Percentiles rank a stretch among this genome's conserved stretches.
Conservation (phyloP, 2,113 vertebrate genomes). For the Nycticorax nycticorax region DNA sequence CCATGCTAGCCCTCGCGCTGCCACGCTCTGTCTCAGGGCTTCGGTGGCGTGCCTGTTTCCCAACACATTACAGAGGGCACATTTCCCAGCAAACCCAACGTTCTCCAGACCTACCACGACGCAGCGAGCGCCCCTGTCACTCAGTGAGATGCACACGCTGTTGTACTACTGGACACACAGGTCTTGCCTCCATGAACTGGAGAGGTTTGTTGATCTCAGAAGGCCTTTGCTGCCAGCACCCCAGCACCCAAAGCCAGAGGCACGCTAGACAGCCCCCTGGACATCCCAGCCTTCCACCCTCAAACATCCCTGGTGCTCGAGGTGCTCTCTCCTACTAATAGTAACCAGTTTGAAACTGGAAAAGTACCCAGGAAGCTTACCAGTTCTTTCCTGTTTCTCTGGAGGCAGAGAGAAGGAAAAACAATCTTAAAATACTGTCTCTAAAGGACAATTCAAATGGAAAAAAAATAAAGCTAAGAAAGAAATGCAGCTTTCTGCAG, state of each 20-base stretch:
- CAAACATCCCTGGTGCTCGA: not conserved
- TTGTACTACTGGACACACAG: not conserved
- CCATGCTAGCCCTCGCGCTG: too few relatives aligned
- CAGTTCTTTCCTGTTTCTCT: not conserved
- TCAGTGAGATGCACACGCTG: not conserved
- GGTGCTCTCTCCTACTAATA: not conserved
- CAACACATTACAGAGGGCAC: not conserved
- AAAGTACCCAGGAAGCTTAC: not conserved
- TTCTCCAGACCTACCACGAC: not conserved
- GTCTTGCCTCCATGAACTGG: not conserved
- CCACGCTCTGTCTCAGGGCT: too few relatives aligned
- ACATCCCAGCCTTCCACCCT: not conserved
- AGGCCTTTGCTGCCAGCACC: not conserved
- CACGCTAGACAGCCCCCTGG: not conserved
- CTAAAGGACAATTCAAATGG: not conserved
- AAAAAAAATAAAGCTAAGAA: not conserved
- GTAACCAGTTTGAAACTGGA: not conserved
- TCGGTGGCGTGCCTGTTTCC: fast-evolving
- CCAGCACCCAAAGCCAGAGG: fast-evolving
- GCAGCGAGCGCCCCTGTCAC: not conserved
- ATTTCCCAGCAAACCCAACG: not conserved
- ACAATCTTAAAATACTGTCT: not conserved
- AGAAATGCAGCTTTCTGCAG: not conserved
- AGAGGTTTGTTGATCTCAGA: not conserved
- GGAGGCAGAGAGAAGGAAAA: not conserved